A percentile compares a stretch with the other conserved stretches of the same genome.
These are phyloP conservation scores for Tinea trinotella DNA, from an alignment of 2,888 invertebrate species.

Conservation along the genomic window DNA sequence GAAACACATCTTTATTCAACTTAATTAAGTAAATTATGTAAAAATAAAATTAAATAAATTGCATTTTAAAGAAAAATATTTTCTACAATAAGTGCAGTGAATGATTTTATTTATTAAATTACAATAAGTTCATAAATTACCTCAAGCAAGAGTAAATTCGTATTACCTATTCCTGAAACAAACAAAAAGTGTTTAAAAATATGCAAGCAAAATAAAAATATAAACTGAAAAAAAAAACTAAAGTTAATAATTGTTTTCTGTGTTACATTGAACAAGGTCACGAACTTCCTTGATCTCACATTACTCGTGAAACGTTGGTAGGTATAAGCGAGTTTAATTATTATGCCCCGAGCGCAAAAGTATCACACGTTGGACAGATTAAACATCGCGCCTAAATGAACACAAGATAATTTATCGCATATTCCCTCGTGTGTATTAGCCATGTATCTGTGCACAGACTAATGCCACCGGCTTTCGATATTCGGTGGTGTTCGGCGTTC, in stretches of 20 bases:
- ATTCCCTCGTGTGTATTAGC: conserved; percentile 70
- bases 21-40: neutral
- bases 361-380: conserved; percentile 54
- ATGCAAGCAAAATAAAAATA: neutral
- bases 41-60: neutral
- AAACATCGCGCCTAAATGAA: conserved; percentile 70
- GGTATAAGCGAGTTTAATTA: conserved; percentile 1
- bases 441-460: conserved; percentile 51
- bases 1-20: neutral
- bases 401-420: conserved; percentile 67
- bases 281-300: neutral
- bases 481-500: conserved; percentile 71
- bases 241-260: neutral
- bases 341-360: conserved; percentile 40
- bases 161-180: conserved; percentile 13
- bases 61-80: neutral
- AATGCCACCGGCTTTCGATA: conserved; percentile 71
- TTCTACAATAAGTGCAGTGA: neutral
- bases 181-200: conserved; percentile 10
- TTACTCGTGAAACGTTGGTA: neutral
- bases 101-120: neutral
- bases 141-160: conserved; percentile 8
- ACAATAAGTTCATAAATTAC: conserved; percentile 6
- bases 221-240: neutral
- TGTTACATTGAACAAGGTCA: neutral